phyloP scores from a whole-genome alignment of 2,888 invertebrate genomes.

The Catotricha subobsoleta region DNA sequence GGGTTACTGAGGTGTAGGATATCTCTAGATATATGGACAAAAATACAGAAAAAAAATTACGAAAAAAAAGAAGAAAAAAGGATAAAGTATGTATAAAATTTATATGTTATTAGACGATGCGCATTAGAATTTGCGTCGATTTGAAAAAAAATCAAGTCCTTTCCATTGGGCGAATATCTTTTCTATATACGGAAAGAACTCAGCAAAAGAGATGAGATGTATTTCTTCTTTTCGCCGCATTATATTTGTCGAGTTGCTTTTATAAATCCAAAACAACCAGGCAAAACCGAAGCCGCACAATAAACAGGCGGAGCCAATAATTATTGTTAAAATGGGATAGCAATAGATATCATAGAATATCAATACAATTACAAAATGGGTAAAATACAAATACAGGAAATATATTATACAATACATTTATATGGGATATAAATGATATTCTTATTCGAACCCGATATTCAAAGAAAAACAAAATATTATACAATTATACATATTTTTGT shows the following conservation, averaged over 20 bases:
- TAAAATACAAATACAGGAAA: conserved; percentile 7
- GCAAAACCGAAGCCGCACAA: conserved; percentile 6
- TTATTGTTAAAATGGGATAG: conserved; percentile 9
- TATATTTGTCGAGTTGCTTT: too few relatives aligned
- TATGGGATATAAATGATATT: conserved; percentile 2
- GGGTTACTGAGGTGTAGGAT: too few relatives aligned
- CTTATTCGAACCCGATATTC: conserved; percentile 2
- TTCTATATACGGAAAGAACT: conserved; percentile 4
- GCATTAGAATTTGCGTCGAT: conserved; percentile 10
- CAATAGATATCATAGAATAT: conserved; percentile 7
- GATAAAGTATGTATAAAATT: not conserved
- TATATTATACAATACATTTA: not conserved
- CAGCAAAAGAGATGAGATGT: conserved; percentile 7
- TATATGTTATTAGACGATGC: conserved; percentile 5
- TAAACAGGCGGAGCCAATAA: conserved; percentile 9
- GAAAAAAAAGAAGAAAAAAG: not conserved
- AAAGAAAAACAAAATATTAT: not conserved
- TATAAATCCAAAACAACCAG: too few relatives aligned
- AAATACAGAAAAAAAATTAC: conserved; percentile 3
- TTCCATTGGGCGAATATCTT: conserved; percentile 7
- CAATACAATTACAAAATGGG: conserved; percentile 8
- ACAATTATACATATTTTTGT: too few relatives aligned
- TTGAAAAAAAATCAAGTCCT: conserved; percentile 5
- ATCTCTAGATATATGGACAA: not conserved
- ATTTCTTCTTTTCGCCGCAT: conserved; percentile 3